phyloP scores from a whole-genome alignment of 1,140 invertebrate species.

The Drosophila arizonae region DNA sequence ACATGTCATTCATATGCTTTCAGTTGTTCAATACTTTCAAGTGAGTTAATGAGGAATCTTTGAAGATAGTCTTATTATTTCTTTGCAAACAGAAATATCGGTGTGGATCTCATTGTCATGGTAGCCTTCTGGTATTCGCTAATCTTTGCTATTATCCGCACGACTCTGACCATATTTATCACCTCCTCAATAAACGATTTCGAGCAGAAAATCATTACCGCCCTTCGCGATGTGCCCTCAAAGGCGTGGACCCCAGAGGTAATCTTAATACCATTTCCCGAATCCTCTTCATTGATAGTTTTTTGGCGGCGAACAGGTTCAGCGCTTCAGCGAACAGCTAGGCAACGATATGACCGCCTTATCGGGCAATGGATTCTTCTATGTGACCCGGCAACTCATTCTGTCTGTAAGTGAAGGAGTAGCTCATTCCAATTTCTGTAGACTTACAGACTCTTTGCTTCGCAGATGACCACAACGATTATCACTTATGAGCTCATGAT shows the following conservation, averaged over 20 bases:
- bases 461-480: slow-evolving; percentile 85
- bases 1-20: slow-evolving; percentile 81
- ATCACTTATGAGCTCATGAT: slow-evolving; percentile 87
- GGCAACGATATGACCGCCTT: slow-evolving; percentile 85
- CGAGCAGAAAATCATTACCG: slow-evolving; percentile 84
- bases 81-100: slow-evolving; percentile 64
- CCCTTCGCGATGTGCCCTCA: slow-evolving; percentile 85
- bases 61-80: not conserved
- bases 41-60: slow-evolving; percentile 35
- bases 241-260: slow-evolving; percentile 85
- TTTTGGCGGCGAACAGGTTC: slow-evolving; percentile 32
- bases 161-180: slow-evolving; percentile 85
- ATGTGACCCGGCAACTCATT: slow-evolving; percentile 86
- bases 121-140: slow-evolving; percentile 87
- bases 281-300: not conserved
- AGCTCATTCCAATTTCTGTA: not conserved
- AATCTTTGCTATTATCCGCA: slow-evolving; percentile 85
- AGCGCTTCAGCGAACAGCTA: slow-evolving; percentile 85
- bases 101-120: slow-evolving; percentile 68
- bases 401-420: slow-evolving; percentile 73
- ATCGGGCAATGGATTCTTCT: slow-evolving; percentile 86
- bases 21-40: slow-evolving; percentile 79
- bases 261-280: not conserved
- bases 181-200: slow-evolving; percentile 86
- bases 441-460: slow-evolving; percentile 17